Evolutionary conservation across 2,888 invertebrate genomes (phyloP), one percentile per base, ranked within the genome.

Genomic region (Acrobeloides nanus): DNA sequence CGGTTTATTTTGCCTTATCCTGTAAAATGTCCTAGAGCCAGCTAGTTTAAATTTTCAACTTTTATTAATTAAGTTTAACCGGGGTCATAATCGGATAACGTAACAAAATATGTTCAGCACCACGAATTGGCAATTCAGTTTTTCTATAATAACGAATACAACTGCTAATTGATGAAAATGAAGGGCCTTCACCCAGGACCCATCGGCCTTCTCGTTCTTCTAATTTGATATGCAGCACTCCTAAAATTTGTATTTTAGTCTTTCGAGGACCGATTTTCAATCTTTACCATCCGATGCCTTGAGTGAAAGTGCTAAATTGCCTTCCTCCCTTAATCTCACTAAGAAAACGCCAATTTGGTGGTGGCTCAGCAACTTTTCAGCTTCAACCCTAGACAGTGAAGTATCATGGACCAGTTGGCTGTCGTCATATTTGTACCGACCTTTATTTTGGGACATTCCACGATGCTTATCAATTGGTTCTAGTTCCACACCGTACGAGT

Each of bases 211-310:
- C 60, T 25, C 60, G 60, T 37, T 56, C 52, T 46, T 68, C 68
- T 18, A 68, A 50, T 55, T 68, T 68, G 26, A 68, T 68, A 51
- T 68, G 68, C n/a, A 68, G 56, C 3, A 66, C 55, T 6, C 66
- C 65, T 53, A 49, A 46, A 3, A 45, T 8, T 12, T 7, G 1
- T 12, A 47, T 17, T 38, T 10, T 10, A 45, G 25, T 1, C 10
- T 17, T 8, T 17, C 4, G 26, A 38, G 17, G 21, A 51, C 54
- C 5, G 20, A 32, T 26, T 17, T 29, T 4, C 26, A 7, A 23
- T 38, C 21, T 23, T 37, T 39, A 55, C 53, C 55, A 31, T 57
- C 61, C 15, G 39, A 44, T 25, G 61, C 51, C 27, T 51, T 41
- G 26, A 61, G 35, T 8, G 64, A 64, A n/a, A 68, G 41, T 2